Evolutionary conservation across 1,140 invertebrate genomes (phyloP).

Genomic region (Oryzaephilus surinamensis): DNA sequence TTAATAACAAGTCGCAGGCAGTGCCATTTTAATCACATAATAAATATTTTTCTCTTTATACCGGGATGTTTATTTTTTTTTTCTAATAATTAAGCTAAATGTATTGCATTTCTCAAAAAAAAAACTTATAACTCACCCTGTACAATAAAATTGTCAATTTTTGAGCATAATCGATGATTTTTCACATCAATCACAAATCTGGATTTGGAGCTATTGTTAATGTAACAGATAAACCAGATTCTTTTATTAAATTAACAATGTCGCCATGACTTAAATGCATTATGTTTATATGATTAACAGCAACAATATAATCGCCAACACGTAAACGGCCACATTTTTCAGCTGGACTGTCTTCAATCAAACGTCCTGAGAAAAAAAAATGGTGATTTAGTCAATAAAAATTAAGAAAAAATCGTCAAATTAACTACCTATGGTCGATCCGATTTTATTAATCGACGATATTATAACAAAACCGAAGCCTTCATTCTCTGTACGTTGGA

Average conservation of each 20-base stretch:
- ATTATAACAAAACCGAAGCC: conserved; percentile 99
- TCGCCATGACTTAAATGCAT: conserved; percentile 89
- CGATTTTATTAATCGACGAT: conserved; percentile 86
- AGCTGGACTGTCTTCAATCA: conserved; percentile 91
- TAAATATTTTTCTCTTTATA: too few species aligned
- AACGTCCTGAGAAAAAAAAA: conserved; percentile 53
- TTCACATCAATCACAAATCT: conserved; percentile 30
- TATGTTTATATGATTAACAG: conserved; percentile 90
- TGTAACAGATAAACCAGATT: conserved; percentile 83
- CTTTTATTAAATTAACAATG: conserved; percentile 90
- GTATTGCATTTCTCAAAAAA: too few species aligned
- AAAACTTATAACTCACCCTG: too few species aligned
- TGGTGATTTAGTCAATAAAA: background rate
- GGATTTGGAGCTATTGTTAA: conserved; percentile 66
- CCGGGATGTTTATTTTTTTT: too few species aligned
- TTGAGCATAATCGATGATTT: conserved; percentile 7
- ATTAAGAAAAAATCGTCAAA: conserved; percentile 6
- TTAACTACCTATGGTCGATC: conserved; percentile 81
- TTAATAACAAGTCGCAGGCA: too few species aligned
- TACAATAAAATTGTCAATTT: background rate
- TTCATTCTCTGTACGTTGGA: conserved; percentile 84
- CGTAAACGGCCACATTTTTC: conserved; percentile 81
- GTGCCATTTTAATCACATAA: too few species aligned
- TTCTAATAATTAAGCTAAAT: too few species aligned
- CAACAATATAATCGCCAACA: conserved; percentile 91